Evolutionary conservation across 2,797 vertebrate species (phyloP).

Genomic region (Allobates femoralis): DNA sequence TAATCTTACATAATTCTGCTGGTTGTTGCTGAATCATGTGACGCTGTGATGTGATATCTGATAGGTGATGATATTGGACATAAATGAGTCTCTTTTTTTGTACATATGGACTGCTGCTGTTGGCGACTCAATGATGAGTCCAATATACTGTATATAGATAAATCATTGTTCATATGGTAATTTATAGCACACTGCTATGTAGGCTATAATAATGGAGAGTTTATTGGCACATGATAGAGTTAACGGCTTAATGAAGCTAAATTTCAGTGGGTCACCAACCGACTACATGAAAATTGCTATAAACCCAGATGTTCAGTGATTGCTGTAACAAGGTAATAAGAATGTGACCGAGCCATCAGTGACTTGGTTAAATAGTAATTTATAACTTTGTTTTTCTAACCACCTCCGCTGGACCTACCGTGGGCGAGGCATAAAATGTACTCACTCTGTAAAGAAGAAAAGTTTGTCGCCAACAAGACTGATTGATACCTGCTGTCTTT

Average conservation of each 20-base stretch:
- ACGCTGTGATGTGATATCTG: neutral
- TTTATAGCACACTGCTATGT: neutral
- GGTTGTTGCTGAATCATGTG: neutral
- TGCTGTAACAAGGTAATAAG: constrained; percentile 39
- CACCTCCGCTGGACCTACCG: constrained; percentile 44
- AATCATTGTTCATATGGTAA: too few species aligned
- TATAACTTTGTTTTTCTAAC: constrained; percentile 50
- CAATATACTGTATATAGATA: too few species aligned
- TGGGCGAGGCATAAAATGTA: constrained; percentile 42
- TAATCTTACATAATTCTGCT: neutral
- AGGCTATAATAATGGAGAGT: neutral
- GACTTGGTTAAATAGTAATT: constrained; percentile 52
- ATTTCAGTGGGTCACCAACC: constrained; percentile 20
- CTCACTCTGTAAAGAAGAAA: neutral
- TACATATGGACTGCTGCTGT: too few species aligned
- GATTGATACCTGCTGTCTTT: neutral
- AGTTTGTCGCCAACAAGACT: neutral
- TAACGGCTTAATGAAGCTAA: constrained; percentile 36
- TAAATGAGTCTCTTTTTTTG: too few species aligned
- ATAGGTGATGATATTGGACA: too few species aligned
- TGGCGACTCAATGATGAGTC: too few species aligned
- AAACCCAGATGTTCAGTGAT: constrained; percentile 36
- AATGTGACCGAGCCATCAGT: constrained; percentile 41
- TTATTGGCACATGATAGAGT: neutral
- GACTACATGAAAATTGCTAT: constrained; percentile 6